These are phyloP conservation scores for Chlorops oryzae DNA, from an alignment of 1,140 invertebrate species.

Conservation along the genomic window DNA sequence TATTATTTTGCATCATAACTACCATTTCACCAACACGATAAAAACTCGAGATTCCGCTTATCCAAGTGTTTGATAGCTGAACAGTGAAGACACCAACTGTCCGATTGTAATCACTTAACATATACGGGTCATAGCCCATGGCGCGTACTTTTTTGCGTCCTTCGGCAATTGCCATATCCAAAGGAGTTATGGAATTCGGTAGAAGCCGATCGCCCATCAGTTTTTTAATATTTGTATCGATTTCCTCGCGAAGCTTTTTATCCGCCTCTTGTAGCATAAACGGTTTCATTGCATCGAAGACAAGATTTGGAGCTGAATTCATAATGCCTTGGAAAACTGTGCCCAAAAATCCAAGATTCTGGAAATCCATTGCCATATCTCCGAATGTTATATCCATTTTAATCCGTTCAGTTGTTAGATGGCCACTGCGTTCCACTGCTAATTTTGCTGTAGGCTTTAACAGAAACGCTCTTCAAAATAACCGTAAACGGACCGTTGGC, in stretches of 20 bases:
- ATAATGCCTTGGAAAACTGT: slow-evolving; percentile 69
- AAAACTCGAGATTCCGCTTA: slow-evolving; percentile 72
- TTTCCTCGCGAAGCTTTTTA: slow-evolving; percentile 58
- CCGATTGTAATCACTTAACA: slow-evolving; percentile 63
- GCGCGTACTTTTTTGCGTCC: slow-evolving; percentile 63
- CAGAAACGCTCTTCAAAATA: slow-evolving; percentile 61
- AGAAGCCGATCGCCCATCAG: slow-evolving; percentile 63
- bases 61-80: slow-evolving; percentile 64
- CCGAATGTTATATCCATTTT: slow-evolving; percentile 71
- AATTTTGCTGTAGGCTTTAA: slow-evolving; percentile 58
- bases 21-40: slow-evolving; percentile 73
- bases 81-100: slow-evolving; percentile 62
- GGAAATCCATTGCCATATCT: slow-evolving; percentile 73
- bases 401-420: slow-evolving; percentile 68
- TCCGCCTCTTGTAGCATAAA: slow-evolving; percentile 73
- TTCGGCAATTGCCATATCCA: slow-evolving; percentile 73
- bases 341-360: slow-evolving; percentile 70
- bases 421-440: slow-evolving; percentile 64
- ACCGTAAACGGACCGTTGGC: slow-evolving; percentile 71
- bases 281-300: slow-evolving; percentile 81
- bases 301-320: slow-evolving; percentile 70
- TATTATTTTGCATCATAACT: slow-evolving; percentile 65
- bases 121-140: slow-evolving; percentile 67
- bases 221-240: slow-evolving; percentile 60
- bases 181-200: slow-evolving; percentile 77